A percentile compares a stretch with the other conserved stretches of the same genome.
Evolutionary conservation across 2,113 vertebrate species (phyloP).

Genomic region (Colistium nudipinnis): DNA sequence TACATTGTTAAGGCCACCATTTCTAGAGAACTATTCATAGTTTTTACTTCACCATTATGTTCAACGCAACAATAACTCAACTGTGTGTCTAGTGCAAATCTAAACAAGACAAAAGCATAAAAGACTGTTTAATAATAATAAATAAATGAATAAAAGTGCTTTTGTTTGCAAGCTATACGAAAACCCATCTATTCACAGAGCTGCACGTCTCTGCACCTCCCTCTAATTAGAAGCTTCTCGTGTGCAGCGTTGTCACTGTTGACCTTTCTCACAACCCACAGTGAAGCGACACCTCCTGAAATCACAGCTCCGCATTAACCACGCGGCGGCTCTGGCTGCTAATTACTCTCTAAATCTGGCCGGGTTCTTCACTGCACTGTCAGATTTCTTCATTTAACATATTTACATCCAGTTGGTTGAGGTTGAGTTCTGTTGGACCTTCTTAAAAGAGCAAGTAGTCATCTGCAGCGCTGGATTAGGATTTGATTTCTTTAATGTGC

Average conservation of each 20-base stretch:
- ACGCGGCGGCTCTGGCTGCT: slow-evolving; percentile 20
- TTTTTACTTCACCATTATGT: too few relatives aligned
- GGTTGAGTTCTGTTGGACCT: slow-evolving; percentile 9
- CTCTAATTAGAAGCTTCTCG: slow-evolving; percentile 40
- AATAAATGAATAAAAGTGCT: too few relatives aligned
- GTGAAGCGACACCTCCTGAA: slow-evolving; percentile 18
- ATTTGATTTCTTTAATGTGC: too few relatives aligned
- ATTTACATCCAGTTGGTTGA: slow-evolving; percentile 38
- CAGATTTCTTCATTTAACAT: slow-evolving; percentile 36
- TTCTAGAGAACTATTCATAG: too few relatives aligned
- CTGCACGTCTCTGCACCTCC: neutral
- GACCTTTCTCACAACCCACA: slow-evolving; percentile 44
- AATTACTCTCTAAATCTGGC: slow-evolving; percentile 47
- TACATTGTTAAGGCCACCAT: too few relatives aligned
- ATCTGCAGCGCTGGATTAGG: too few relatives aligned
- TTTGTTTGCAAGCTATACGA: slow-evolving; percentile 4
- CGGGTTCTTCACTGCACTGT: slow-evolving; percentile 32
- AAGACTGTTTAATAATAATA: too few relatives aligned
- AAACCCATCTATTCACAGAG: neutral
- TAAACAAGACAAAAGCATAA: too few relatives aligned
- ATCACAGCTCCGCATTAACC: slow-evolving; percentile 34
- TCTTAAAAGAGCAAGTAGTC: slow-evolving; percentile 30
- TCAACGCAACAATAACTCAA: too few relatives aligned
- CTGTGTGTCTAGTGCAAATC: too few relatives aligned
- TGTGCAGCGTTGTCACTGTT: slow-evolving; percentile 27